Base-by-base conservation (phyloP, 2,113 vertebrate species). In the Amazona vittata region DNA sequence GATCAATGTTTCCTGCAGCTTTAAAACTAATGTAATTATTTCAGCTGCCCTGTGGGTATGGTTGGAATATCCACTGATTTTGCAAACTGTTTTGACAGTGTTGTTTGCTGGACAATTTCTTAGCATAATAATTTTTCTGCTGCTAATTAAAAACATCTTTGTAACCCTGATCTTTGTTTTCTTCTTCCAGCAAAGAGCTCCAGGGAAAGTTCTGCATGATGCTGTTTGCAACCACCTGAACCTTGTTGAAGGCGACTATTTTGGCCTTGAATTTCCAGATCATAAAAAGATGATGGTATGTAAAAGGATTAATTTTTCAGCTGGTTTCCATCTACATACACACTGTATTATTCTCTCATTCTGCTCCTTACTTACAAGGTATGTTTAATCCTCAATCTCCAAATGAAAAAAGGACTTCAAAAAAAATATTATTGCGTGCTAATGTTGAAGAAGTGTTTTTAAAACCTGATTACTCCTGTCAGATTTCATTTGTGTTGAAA, bases 201-300 rank as follows among this genome's bases (percentile, higher is more conserved):
- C 99, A 0, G 99, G 99, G 75, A 99, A 99, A 91, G 98, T 98
- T 97, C 96, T 99, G 92, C 98, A 99, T 83, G 99, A 99, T 75
- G 98, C 99, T 12, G 99, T 99, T 82, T 99, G 99, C 97, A 98
- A 96, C 93, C 99, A 99, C 97, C 98, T 99, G 95, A 99, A 99
- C 91, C 99, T 99, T 52, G 98, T 99, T n/a, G 99, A 99, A 96
- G 99, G 99, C 0, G 99, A 99, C 97, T 99, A 99, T 97, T 99
- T 99, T 80, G 99, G 99, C 95, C 98, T 99, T 75, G 99, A 99
- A 97, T 99, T 99, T 97, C 98, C 99, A 87, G 99, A 99, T 97
- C 99, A 99, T 96, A 99, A 98, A 83, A 99, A 99, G 96, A 99
- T 99, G 97, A 99, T 97, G 98, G 99, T 99, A 97, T 96, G 99